Conservation (phyloP, 2,113 vertebrate species). For the Acanthisitta chloris region DNA sequence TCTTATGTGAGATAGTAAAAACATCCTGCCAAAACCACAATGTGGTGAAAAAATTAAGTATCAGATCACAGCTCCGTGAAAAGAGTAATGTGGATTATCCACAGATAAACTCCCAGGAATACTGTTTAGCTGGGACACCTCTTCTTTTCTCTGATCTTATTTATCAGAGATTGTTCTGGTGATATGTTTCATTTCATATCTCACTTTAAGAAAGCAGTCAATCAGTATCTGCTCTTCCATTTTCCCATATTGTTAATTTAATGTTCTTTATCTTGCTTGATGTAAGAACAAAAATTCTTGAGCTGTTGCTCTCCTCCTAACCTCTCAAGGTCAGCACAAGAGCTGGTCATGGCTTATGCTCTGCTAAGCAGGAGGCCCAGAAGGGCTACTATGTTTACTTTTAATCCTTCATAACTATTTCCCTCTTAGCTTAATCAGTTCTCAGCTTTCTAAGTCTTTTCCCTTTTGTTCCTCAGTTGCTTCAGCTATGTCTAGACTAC, state of each 20-base stretch:
- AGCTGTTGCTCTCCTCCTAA: not conserved
- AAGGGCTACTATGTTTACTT: not conserved
- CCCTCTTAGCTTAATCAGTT: not conserved
- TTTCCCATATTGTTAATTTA: not conserved
- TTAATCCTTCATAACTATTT: not conserved
- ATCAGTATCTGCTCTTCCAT: not conserved
- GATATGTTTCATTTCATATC: not conserved
- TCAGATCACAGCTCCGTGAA: not conserved
- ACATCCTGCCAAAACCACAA: not conserved
- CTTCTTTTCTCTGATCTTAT: not conserved
- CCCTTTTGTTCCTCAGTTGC: not conserved
- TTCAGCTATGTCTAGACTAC: not conserved
- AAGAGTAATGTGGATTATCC: constrained; percentile 21
- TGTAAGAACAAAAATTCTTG: not conserved
- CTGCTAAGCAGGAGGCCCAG: not conserved
- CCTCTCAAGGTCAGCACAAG: not conserved
- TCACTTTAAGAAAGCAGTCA: not conserved
- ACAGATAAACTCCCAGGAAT: not conserved
- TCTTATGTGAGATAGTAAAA: not conserved
- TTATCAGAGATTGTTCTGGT: not conserved
- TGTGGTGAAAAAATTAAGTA: constrained; percentile 5
- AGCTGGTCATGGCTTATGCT: not conserved
- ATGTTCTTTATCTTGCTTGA: not conserved
- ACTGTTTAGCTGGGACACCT: not conserved
- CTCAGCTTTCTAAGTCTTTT: not conserved